Conservation (phyloP, 1,140 invertebrate genomes). For the Drosophila leontia region DNA sequence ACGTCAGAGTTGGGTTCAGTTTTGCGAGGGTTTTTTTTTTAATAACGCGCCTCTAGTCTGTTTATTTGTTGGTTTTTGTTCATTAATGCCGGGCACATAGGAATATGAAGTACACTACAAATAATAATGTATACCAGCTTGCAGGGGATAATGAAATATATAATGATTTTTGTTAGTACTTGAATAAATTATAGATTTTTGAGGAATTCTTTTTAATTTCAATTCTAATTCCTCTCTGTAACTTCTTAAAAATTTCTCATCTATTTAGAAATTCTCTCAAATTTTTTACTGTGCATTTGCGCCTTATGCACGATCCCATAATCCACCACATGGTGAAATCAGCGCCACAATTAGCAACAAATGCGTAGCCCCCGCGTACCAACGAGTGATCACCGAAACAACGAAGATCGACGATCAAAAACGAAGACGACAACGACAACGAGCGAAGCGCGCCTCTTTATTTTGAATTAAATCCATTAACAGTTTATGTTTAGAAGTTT, state of each 20-base stretch:
- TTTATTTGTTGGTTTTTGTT: conserved; percentile 10
- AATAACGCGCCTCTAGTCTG: neutral
- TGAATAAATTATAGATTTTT: neutral
- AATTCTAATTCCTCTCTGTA: neutral
- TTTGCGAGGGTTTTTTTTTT: conserved; percentile 6
- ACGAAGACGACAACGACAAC: conserved; percentile 43
- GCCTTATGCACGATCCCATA: conserved; percentile 34
- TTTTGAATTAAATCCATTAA: conserved; percentile 75
- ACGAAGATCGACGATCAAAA: conserved; percentile 53
- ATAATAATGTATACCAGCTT: neutral
- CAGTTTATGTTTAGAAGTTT: conserved; percentile 77
- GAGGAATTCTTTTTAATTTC: neutral
- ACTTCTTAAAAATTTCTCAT: neutral
- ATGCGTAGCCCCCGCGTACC: conserved; percentile 22
- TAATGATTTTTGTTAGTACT: neutral
- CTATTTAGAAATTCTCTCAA: neutral
- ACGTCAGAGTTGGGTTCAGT: conserved; percentile 3
- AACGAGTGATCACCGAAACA: conserved; percentile 21
- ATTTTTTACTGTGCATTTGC: conserved; percentile 29
- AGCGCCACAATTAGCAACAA: conserved; percentile 53
- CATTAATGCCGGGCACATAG: conserved; percentile 23
- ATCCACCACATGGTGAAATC: conserved; percentile 59
- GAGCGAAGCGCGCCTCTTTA: conserved; percentile 49
- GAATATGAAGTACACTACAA: conserved; percentile 5
- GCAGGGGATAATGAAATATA: neutral